phyloP scores from a whole-genome alignment of 1,140 invertebrate genomes.

The Campoletis sonorensis region DNA sequence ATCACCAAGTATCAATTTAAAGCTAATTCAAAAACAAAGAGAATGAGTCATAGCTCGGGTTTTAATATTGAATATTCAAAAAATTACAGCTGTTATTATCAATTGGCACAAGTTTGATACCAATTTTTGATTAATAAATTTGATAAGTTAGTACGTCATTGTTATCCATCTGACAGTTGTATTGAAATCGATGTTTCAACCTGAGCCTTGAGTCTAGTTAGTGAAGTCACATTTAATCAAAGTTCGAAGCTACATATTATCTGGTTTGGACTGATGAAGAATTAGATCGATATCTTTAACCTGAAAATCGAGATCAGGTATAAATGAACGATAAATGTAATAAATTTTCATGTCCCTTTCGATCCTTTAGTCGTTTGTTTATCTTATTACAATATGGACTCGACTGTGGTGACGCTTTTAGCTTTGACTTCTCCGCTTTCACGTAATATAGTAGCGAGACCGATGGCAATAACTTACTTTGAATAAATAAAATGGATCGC shows the following conservation, averaged over 20 bases:
- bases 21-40: too few species aligned
- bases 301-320: slow-evolving; percentile 37
- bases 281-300: slow-evolving; percentile 47
- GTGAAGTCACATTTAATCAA: neutral
- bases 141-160: too few species aligned
- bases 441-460: slow-evolving; percentile 63
- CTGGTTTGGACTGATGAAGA: slow-evolving; percentile 18
- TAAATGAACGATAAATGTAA: neutral
- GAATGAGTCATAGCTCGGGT: too few species aligned
- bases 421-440: slow-evolving; percentile 36
- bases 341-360: slow-evolving; percentile 11
- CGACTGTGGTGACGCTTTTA: slow-evolving; percentile 35
- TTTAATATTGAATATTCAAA: too few species aligned
- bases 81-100: too few species aligned
- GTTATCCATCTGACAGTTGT: too few species aligned
- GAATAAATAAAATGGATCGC: slow-evolving; percentile 64
- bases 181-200: too few species aligned
- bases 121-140: too few species aligned
- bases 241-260: neutral
- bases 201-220: too few species aligned
- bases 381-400: neutral
- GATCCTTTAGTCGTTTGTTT: slow-evolving; percentile 19
- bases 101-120: too few species aligned
- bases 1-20: too few species aligned
- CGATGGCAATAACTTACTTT: slow-evolving; percentile 67